These are phyloP conservation scores for Dermolepida albohirtum DNA, from an alignment of 2,888 invertebrate species.

Conservation along the genomic window DNA sequence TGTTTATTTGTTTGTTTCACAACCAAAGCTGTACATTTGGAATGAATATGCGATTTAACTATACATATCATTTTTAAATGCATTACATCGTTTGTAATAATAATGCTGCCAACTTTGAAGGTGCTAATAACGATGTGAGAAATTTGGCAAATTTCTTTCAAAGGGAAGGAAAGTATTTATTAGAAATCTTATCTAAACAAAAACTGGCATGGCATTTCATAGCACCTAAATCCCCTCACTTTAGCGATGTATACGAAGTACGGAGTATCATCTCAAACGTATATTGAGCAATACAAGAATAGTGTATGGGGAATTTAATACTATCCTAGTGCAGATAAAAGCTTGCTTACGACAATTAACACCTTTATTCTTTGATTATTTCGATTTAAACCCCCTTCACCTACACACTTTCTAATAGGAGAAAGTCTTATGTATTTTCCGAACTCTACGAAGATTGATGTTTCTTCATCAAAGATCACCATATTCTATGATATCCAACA, in stretches of 20 bases:
- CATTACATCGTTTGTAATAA: constrained; percentile 39
- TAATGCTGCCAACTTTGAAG: constrained; percentile 46
- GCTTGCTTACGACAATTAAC: constrained; percentile 49
- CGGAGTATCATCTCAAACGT: constrained; percentile 1
- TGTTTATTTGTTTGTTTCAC: too few species aligned
- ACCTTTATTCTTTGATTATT: constrained; percentile 49
- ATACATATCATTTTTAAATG: too few species aligned
- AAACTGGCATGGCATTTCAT: neutral
- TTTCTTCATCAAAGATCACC: constrained; percentile 43
- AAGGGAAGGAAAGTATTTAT: neutral
- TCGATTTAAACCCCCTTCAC: constrained; percentile 48
- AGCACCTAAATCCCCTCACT: neutral
- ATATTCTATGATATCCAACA: constrained; percentile 50
- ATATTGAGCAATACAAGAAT: neutral
- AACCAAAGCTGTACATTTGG: too few species aligned
- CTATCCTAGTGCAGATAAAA: constrained; percentile 50
- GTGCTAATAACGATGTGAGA: constrained; percentile 38
- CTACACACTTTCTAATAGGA: too few species aligned
- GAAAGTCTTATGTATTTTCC: constrained; percentile 49
- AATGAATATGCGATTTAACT: too few species aligned
- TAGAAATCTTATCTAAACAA: too few species aligned
- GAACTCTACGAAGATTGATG: too few species aligned
- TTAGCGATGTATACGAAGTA: neutral
- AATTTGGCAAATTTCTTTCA: constrained; percentile 6
- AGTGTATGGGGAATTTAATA: constrained; percentile 48